Evolutionary conservation across 1,140 invertebrate genomes (phyloP), one percentile per base, ranked within the genome.

Genomic region (Cotesia chilonis): DNA sequence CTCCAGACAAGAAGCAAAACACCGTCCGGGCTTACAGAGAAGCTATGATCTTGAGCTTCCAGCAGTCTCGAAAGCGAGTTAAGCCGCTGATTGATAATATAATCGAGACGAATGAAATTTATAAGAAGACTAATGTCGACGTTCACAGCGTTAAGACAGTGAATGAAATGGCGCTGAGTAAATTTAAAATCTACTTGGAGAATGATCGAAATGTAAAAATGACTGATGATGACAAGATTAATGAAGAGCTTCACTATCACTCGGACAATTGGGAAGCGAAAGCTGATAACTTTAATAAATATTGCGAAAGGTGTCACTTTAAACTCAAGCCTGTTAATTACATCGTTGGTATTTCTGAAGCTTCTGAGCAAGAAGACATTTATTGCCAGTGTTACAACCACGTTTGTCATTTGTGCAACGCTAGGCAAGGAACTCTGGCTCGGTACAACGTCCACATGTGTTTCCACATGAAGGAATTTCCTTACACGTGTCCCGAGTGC

Each of bases 371-470:
- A 10, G 77, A 79, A 12, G 20, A 64, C 0, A 6, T 68, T 3
- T 85, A 81, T 67, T 87, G 85, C 64, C 69, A 76, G 2, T 87
- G 85, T 63, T 78, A 77, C 4, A 83, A 84, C 36, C 79, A 74
- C 47, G 74, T 84, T 63, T 87, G 85, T 66, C 74, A 81, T 20
- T 75, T 79, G 47, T 87, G 84, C 60, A 70, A 75, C 36, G 75
- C 76, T 1, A 82, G 78, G 14, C 83, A 85, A 59, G 84, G 80
- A 4, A 80, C 37, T 17, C 17, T 41, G 0, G 12, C 61, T 0
- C 78, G 80, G 3, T 83, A 84, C 37, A 55, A 71, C 10, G 72
- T 77, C 0, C 85, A 87, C 70, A 47, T 83, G n/a, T 81, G 78
- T 10, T 84, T 80, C 41, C 85, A 87, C 47, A 77, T 78, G 1